A percentile compares a stretch with the other conserved stretches of the same genome.
phyloP scores from a whole-genome alignment of 2,888 invertebrate species.

The Drosophila prostipennis region DNA sequence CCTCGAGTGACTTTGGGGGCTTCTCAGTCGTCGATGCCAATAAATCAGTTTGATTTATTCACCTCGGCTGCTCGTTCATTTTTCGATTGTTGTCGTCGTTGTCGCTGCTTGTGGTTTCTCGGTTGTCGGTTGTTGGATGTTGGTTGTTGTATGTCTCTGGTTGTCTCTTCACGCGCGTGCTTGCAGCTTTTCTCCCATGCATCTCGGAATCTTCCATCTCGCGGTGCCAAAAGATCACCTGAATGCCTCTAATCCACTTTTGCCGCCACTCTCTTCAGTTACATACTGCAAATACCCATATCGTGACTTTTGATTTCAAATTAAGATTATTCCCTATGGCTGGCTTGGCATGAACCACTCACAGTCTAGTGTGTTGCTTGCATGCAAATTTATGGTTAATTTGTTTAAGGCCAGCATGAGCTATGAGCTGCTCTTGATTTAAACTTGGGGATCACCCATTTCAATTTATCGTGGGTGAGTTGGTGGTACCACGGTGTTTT shows the following conservation, averaged over 20 bases:
- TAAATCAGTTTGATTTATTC: conserved; percentile 80
- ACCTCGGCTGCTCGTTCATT: conserved; percentile 58
- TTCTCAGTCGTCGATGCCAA: conserved; percentile 67
- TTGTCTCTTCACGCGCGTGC: conserved; percentile 74
- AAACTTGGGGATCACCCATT: conserved; percentile 3
- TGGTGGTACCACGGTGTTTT: background rate
- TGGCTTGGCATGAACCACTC: background rate
- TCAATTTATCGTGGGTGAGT: background rate
- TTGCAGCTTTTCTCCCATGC: conserved; percentile 56
- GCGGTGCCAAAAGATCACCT: conserved; percentile 57
- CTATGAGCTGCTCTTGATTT: conserved; percentile 14
- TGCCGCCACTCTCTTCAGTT: conserved; percentile 26
- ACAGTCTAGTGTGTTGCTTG: conserved; percentile 17
- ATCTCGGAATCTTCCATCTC: conserved; percentile 34
- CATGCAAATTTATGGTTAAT: conserved; percentile 57
- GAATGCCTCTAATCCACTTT: conserved; percentile 68
- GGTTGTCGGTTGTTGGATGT: conserved; percentile 25
- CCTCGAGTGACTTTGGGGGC: conserved; percentile 39
- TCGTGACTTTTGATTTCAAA: conserved; percentile 78
- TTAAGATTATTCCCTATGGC: conserved; percentile 56
- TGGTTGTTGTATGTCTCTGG: conserved; percentile 38
- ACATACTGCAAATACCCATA: conserved; percentile 65
- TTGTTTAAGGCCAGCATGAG: conserved; percentile 44
- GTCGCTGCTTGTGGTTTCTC: conserved; percentile 48
- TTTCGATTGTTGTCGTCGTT: conserved; percentile 69